Base-by-base conservation (phyloP, 2,797 vertebrate species). In the Sorex maritimensis region DNA sequence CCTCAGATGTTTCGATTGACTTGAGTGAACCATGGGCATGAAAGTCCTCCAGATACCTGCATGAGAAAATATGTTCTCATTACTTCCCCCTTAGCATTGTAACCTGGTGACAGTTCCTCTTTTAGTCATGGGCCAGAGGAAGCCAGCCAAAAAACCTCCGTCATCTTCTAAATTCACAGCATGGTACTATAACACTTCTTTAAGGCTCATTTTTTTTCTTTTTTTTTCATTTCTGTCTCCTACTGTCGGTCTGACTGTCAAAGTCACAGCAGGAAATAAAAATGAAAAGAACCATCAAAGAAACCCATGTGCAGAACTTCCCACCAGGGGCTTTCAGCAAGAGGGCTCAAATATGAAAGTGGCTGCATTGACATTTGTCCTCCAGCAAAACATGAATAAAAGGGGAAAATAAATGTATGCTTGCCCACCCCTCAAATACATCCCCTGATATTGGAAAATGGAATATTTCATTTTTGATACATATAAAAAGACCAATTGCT, bases 261-360 rank as follows among this genome's bases (percentile, higher is more conserved):
- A 96, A 94, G 93, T 94, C 96, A 93, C 96, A 97, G 97, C 94
- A 81, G 96, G 97, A 93, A 92, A 92, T 81, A 86, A 0, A 10
- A 97, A 95, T 93, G 89, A 97, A 98, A 97, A 93, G 96, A 93
- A 96, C 85, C 97, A 96, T 95, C 96, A 97, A 95, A 97, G 97
- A 92, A 94, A 21, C 75, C 4, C 0, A 41, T 80, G 93, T 86
- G 79, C 77, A 93, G 94, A 94, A 95, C 95, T 97, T 95, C 96
- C 96, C 96, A 96, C 96, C 82, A 61, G 94, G 96, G 97, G 46
- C 83, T 97, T 96, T 95, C 91, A 95, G 74, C 26, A 94, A 82
- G 55, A 94, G 68, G 63, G 92, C 95, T 58, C 83, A 63, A 97
- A 97, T 97, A 95, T 88, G 83, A 97, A 63, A 95, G 91, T 96